phyloP scores from a whole-genome alignment of 2,888 invertebrate species.

The Tetanocera ferruginea region DNA sequence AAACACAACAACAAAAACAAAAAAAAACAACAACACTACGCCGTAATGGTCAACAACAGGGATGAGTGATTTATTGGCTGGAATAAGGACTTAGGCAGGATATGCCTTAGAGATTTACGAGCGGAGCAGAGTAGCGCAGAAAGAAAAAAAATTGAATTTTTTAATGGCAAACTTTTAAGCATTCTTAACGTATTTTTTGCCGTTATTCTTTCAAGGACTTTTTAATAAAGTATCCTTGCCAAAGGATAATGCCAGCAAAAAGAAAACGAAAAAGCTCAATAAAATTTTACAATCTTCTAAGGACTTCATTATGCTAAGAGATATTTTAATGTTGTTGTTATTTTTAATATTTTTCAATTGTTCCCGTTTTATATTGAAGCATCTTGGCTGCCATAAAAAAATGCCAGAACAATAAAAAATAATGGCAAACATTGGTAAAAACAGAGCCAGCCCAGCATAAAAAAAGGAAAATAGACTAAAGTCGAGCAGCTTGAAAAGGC shows the following conservation, averaged over 20 bases:
- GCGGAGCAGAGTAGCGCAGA: not conserved
- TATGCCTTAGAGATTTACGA: conserved; percentile 1
- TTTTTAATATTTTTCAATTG: conserved; percentile 13
- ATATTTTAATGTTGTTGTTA: not conserved
- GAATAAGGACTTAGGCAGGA: not conserved
- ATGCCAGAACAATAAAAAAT: too few species aligned
- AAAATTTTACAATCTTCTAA: not conserved
- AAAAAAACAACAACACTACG: not conserved
- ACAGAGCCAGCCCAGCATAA: too few species aligned
- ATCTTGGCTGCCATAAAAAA: too few species aligned
- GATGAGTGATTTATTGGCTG: conserved; percentile 20
- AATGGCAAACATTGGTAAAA: too few species aligned
- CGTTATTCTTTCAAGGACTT: not conserved
- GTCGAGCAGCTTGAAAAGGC: too few species aligned
- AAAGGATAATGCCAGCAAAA: not conserved
- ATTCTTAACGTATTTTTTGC: not conserved
- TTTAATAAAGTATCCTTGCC: not conserved
- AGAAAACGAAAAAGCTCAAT: not conserved
- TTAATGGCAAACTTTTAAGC: not conserved
- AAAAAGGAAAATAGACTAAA: too few species aligned
- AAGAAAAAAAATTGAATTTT: not conserved
- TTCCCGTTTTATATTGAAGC: not conserved
- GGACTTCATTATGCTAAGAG: conserved; percentile 26
- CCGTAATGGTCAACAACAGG: not conserved
- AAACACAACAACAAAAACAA: not conserved